A percentile compares a stretch with the other conserved stretches of the same genome.
These are phyloP conservation scores for Microplitis demolitor DNA, from an alignment of 1,140 invertebrate genomes.

Conservation along the genomic window DNA sequence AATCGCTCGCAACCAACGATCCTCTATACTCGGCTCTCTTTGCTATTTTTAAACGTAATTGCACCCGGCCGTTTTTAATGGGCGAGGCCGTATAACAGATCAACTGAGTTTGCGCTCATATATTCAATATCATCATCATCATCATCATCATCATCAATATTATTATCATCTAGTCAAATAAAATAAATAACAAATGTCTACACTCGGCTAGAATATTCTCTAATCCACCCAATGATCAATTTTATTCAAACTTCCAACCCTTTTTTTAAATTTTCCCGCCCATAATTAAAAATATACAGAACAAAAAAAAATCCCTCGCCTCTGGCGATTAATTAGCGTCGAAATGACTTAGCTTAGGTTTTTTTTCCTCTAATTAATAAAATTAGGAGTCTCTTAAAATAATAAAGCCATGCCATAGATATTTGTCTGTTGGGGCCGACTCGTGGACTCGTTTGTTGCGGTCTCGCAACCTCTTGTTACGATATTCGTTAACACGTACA, in stretches of 20 bases:
- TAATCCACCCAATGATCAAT: background rate
- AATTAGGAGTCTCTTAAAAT: no score
- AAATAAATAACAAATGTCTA: background rate
- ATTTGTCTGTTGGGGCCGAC: no score
- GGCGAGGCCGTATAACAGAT: slow-evolving; percentile 45
- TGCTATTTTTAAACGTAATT: slow-evolving; percentile 61
- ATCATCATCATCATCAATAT: background rate
- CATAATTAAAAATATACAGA: no score
- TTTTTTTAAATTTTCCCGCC: no score
- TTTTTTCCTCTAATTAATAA: no score
- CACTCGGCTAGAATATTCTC: background rate
- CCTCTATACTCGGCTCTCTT: slow-evolving; percentile 38
- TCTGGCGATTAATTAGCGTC: no score
- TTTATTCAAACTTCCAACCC: no score
- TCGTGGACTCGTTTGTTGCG: slow-evolving; percentile 29
- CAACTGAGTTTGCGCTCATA: slow-evolving; percentile 34
- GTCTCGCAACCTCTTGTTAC: slow-evolving; percentile 48
- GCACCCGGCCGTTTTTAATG: slow-evolving; percentile 54
- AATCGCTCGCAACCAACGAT: slow-evolving; percentile 49
- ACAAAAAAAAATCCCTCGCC: no score
- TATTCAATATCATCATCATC: slow-evolving; percentile 6
- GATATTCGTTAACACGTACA: slow-evolving; percentile 50
- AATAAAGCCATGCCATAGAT: no score
- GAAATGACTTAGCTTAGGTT: no score
- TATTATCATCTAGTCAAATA: background rate